Conservation (phyloP, 2,797 vertebrate genomes). For the Gadopsis marmoratus region DNA sequence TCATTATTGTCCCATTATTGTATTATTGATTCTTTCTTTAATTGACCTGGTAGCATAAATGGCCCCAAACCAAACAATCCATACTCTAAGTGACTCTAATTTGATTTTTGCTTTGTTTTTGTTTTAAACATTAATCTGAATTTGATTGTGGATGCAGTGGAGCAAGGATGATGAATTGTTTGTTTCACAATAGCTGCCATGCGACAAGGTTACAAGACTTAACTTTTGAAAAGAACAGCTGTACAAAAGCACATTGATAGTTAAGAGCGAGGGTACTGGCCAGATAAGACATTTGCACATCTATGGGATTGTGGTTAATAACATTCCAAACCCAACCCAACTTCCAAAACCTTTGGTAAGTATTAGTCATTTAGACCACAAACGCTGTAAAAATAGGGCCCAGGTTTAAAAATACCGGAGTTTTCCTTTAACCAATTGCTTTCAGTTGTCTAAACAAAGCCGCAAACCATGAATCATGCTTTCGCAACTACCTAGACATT, state of each 20-base stretch:
- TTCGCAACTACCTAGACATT: neutral
- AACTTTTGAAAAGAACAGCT: slow-evolving; percentile 36
- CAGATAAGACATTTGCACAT: neutral
- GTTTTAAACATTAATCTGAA: slow-evolving; percentile 80
- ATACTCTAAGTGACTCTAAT: slow-evolving; percentile 74
- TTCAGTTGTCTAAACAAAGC: too few species aligned
- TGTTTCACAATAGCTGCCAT: slow-evolving; percentile 60
- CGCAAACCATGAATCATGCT: neutral
- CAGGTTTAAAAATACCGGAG: too few species aligned
- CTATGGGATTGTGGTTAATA: neutral
- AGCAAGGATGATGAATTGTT: slow-evolving; percentile 82
- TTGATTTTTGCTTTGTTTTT: slow-evolving; percentile 76
- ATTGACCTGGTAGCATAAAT: slow-evolving; percentile 80
- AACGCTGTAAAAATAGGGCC: too few species aligned
- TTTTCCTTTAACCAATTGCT: neutral
- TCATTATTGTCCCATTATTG: slow-evolving; percentile 78
- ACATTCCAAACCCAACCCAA: too few species aligned
- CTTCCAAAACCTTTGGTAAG: too few species aligned
- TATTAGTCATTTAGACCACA: too few species aligned
- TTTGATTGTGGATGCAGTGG: slow-evolving; percentile 75
- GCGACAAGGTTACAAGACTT: slow-evolving; percentile 74
- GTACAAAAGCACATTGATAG: slow-evolving; percentile 23
- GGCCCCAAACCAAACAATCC: slow-evolving; percentile 79
- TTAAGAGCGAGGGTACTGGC: slow-evolving; percentile 31
- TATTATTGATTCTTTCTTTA: slow-evolving; percentile 78